Evolutionary conservation across 2,113 vertebrate species (phyloP).

Genomic region (Brachyhypopomus occidentalis): DNA sequence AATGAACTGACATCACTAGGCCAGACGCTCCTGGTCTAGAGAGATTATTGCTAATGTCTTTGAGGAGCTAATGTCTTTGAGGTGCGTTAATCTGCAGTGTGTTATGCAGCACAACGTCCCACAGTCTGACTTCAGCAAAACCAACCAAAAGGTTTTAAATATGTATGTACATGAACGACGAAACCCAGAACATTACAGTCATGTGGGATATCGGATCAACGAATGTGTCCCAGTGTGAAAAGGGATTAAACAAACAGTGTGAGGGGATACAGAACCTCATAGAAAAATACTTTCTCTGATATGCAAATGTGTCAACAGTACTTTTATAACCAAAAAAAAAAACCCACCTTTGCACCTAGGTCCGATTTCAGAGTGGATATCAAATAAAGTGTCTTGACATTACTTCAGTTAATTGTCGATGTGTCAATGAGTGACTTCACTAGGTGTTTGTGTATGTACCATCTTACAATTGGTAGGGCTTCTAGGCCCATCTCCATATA

Average conservation of each 20-base stretch:
- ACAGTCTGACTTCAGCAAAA: neutral
- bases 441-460: neutral
- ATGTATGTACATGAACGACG: neutral
- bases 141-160: neutral
- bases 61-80: slow-evolving; percentile 50
- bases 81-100: neutral
- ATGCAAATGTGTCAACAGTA: slow-evolving; percentile 20
- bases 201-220: neutral
- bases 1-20: slow-evolving; percentile 34
- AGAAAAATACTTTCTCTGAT: slow-evolving; percentile 50
- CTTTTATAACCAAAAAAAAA: neutral
- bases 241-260: slow-evolving; percentile 17
- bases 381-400: neutral
- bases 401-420: neutral
- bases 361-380: neutral
- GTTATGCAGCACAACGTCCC: slow-evolving; percentile 25
- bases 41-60: slow-evolving; percentile 55
- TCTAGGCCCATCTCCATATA: too few species aligned
- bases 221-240: neutral
- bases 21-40: slow-evolving; percentile 40
- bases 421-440: neutral
- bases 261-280: slow-evolving; percentile 36
- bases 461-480: too few species aligned
- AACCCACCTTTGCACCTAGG: neutral
- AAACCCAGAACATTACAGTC: neutral